A percentile compares a stretch with the other conserved stretches of the same genome.
phyloP scores from a whole-genome alignment of 1,140 invertebrate species.

The Drosophila micromelanica region DNA sequence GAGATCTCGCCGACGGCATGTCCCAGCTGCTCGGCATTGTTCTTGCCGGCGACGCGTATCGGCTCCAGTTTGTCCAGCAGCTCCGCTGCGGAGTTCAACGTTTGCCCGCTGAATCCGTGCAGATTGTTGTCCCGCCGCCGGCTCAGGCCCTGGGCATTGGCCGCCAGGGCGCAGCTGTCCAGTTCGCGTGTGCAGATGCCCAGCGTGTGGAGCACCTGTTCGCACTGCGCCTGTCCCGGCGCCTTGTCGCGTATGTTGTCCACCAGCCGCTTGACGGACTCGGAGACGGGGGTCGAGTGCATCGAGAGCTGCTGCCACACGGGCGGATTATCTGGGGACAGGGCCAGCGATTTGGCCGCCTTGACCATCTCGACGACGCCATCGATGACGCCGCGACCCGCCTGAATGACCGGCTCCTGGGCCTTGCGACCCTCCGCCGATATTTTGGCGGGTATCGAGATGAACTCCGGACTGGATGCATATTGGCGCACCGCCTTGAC shows the following conservation, averaged over 20 bases:
- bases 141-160: constrained; percentile 92
- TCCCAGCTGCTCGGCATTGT: constrained; percentile 96
- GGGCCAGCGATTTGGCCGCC: constrained; percentile 94
- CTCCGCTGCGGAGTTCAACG: constrained; percentile 90
- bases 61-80: constrained; percentile 92
- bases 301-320: constrained; percentile 97
- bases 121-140: constrained; percentile 91
- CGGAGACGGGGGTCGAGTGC: constrained; percentile 97
- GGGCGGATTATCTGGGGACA: constrained; percentile 95
- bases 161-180: constrained; percentile 94
- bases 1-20: constrained; percentile 93
- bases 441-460: constrained; percentile 95
- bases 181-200: constrained; percentile 91
- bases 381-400: constrained; percentile 90
- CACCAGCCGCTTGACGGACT: constrained; percentile 97
- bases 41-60: constrained; percentile 92
- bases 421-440: constrained; percentile 90
- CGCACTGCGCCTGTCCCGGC: constrained; percentile 97
- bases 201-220: constrained; percentile 92
- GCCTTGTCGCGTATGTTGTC: constrained; percentile 97
- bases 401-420: constrained; percentile 94
- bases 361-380: constrained; percentile 90
- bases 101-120: constrained; percentile 92
- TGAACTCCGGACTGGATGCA: constrained; percentile 96
- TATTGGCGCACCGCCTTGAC: constrained; percentile 97